phyloP scores from a whole-genome alignment of 2,888 invertebrate genomes.

The Parnassius apollo region DNA sequence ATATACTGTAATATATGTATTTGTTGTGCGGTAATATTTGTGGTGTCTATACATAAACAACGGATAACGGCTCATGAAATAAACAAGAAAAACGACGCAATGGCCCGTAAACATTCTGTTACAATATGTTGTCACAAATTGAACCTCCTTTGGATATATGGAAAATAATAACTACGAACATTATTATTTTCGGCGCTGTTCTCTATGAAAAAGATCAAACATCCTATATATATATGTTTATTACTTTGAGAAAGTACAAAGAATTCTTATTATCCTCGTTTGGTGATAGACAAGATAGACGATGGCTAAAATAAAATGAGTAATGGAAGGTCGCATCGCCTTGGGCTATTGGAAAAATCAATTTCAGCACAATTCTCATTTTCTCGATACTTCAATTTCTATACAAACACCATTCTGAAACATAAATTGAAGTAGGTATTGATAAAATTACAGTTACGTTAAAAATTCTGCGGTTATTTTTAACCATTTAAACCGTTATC shows the following conservation, averaged over 20 bases:
- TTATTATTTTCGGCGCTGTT: constrained; percentile 29
- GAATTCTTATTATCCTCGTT: constrained; percentile 33
- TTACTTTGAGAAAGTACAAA: constrained; percentile 35
- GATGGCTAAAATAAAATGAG: constrained; percentile 44
- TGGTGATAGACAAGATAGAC: constrained; percentile 38
- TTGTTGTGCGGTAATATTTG: too few species aligned
- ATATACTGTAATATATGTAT: too few species aligned
- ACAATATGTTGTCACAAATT: constrained; percentile 24
- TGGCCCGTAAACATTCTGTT: constrained; percentile 22
- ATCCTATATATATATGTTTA: constrained; percentile 35
- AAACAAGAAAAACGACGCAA: constrained; percentile 5
- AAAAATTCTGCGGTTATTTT: too few species aligned
- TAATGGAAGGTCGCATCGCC: constrained; percentile 50
- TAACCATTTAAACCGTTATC: too few species aligned
- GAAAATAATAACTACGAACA: constrained; percentile 25
- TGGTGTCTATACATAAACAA: too few species aligned
- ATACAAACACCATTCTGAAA: constrained; percentile 37
- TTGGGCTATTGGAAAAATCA: constrained; percentile 57
- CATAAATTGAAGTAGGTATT: constrained; percentile 32
- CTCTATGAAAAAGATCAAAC: constrained; percentile 36
- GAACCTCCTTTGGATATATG: constrained; percentile 22
- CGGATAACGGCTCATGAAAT: constrained; percentile 2
- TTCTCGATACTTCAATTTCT: constrained; percentile 50
- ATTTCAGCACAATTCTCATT: constrained; percentile 59
- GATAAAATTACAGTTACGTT: too few species aligned